Evolutionary conservation across 2,113 vertebrate species (phyloP), one percentile per base, ranked within the genome.

Genomic region (Ornithorhynchus anatinus): DNA sequence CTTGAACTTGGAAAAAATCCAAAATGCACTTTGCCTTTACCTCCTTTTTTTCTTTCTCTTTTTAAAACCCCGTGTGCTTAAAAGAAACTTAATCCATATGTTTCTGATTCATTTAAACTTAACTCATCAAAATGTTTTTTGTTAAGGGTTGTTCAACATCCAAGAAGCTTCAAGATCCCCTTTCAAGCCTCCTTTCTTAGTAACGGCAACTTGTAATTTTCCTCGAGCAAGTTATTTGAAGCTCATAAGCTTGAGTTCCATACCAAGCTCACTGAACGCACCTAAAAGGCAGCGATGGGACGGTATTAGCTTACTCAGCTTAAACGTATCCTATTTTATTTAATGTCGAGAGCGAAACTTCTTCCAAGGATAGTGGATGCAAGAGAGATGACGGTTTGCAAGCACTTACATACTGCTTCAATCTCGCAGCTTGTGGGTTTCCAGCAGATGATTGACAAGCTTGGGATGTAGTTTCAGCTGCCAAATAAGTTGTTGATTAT

Each of bases 401-500:
- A 70, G 56, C 45, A 54, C 77, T 59, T 45, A 0, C 53, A 37
- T 67, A 52, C 75, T 72, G 35, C 57, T 69, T 74, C 73, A 47
- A 47, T 3, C 65, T 22, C 5, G n/a, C 0, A 33, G 40, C 5
- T 69, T 77, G 65, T 45, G 65, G 69, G 61, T 71, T 60, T 60
- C 57, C 61, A 52, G 57, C 13, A 42, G 37, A 2, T 71, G 69
- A 74, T 53, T 43, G 73, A 51, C 81, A 68, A 58, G 47, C 67
- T 5, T 12, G 7, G 59, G 70, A 33, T 5, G 0, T n/a, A 2
- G 60, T 62, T 60, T 45, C 40, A 19, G 56, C 69, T 51, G 32
- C 52, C 69, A 64, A 59, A 77, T 63, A 70, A 59, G 74, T 31
- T 47, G 29, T 62, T 47, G 69, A 74, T 71, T 71, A 47, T 52